Base-by-base conservation (phyloP, 2,797 vertebrate genomes). In the Intellagama lesueurii region DNA sequence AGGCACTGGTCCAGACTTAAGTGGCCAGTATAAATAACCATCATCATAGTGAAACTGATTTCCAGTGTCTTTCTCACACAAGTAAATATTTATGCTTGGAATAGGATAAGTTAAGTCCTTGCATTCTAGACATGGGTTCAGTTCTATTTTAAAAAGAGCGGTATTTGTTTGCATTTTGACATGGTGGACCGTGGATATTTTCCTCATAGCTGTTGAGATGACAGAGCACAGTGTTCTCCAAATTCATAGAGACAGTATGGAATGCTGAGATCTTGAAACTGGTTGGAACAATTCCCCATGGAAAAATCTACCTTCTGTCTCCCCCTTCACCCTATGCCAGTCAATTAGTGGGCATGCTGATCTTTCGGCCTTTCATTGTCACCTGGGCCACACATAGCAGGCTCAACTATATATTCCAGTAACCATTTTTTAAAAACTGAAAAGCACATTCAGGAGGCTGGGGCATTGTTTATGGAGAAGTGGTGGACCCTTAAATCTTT, bases 1-100 rank as follows among this genome's bases (percentile, higher is more conserved):
- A 95, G 95, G 91, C 70, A n/a, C 66, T 79, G 86, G 85, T 79
- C 85, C 70, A 47, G 87, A 68, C 35, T 87, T 78, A 93, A 94
- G 89, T 80, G 87, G 92, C 89, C 81, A 90, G 92, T 90, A 64
- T 78, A 93, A 94, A 93, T 93, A 94, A 95, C 93, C 92, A 79
- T 35, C 86, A 85, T 91, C 78, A 89, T 44, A 64, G 83, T 1
- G 0, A 91, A 88, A 92, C 72, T 1, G 19, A 88, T 80, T 69
- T 91, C 86, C 81, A 5, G 69, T 86, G 77, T 60, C 86, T 80
- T 83, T 94, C 88, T 92, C 90, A 85, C 85, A 88, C 85, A 81
- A 88, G 89, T 0, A 2, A n/a, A 47, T 0, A 1, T n/a, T 86
- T 83, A 2, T 83, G 52, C 52, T 56, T 56, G 52, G 52, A 56